These are phyloP conservation scores for Periophthalmus modestus DNA, from an alignment of 2,113 vertebrate genomes.

Conservation along the genomic window DNA sequence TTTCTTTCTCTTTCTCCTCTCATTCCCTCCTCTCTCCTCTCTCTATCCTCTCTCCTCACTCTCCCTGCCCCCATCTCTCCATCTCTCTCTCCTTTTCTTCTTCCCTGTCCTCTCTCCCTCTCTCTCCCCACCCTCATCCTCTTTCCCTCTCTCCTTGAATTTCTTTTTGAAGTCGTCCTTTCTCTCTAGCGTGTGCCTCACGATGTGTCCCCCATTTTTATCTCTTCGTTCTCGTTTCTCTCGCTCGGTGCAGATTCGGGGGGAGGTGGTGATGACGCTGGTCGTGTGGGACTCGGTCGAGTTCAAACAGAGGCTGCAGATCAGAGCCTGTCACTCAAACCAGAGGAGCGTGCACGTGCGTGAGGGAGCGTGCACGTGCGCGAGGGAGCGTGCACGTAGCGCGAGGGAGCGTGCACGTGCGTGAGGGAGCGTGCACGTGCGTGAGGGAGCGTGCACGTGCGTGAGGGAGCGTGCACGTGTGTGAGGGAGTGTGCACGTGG, in stretches of 20 bases:
- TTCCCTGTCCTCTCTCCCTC: no score
- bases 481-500: conserved; percentile 40
- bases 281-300: conserved; percentile 91
- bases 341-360: conserved; percentile 21
- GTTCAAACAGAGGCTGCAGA: conserved; percentile 90
- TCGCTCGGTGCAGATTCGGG: conserved; percentile 85
- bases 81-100: no score
- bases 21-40: no score
- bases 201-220: no score
- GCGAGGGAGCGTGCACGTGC: conserved; percentile 24
- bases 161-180: conserved; percentile 87
- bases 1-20: no score
- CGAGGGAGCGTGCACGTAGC: no score
- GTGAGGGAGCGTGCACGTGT: conserved; percentile 27
- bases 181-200: no score
- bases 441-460: conserved; percentile 24
- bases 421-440: conserved; percentile 41
- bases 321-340: conserved; percentile 94
- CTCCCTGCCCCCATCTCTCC: no score
- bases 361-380: conserved; percentile 43
- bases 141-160: conserved; percentile 13
- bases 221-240: conserved; percentile 83
- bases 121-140: neutral
- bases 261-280: conserved; percentile 89
- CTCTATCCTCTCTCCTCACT: no score